Base-by-base conservation (phyloP, 2,113 vertebrate species). In the Rhinoptilus africanus region DNA sequence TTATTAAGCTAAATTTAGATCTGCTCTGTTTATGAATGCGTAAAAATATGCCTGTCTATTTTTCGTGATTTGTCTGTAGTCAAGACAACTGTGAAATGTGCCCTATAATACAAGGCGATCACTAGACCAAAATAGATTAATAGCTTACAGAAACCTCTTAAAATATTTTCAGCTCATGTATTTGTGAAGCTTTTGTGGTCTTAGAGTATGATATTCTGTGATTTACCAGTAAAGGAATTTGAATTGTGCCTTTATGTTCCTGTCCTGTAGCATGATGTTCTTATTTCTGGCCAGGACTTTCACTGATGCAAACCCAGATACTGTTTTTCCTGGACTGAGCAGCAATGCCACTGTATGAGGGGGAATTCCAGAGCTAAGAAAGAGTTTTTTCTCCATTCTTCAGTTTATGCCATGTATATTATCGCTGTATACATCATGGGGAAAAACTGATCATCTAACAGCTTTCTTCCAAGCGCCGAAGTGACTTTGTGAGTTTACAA, bases 1-100 rank as follows among this genome's bases (percentile, higher is more conserved):
- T 79, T 85, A 41, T 48, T 47, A 60, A 75, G 62, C 39, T 92
- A 96, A 91, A 75, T 93, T 95, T 96, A 91, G 76, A 68, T 89
- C 64, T 62, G 18, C 26, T 78, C 81, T 82, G n/a, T 72, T 96
- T 76, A 34, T 68, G 77, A 78, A 68, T 30, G 18, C 41, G 48
- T 39, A 63, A 89, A 95, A 97, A 78, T 62, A 60, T 15, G 13
- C 56, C 48, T 68, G 60, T 78, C 87, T 88, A 24, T 94, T 96
- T 95, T 80, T 93, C 56, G 17, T 35, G 59, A 26, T 80, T 71
- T 88, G 47, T 91, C 86, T 89, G 87, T 91, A 96, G 93, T 54
- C 92, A 95, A 92, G 91, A 89, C 88, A 71, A 93, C 88, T 48
- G 57, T 89, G 88, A 89, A 84, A 86, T 41, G 35, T 2, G 7